Conservation (phyloP, 2,888 invertebrate species). For the Uloborus plumipes region DNA sequence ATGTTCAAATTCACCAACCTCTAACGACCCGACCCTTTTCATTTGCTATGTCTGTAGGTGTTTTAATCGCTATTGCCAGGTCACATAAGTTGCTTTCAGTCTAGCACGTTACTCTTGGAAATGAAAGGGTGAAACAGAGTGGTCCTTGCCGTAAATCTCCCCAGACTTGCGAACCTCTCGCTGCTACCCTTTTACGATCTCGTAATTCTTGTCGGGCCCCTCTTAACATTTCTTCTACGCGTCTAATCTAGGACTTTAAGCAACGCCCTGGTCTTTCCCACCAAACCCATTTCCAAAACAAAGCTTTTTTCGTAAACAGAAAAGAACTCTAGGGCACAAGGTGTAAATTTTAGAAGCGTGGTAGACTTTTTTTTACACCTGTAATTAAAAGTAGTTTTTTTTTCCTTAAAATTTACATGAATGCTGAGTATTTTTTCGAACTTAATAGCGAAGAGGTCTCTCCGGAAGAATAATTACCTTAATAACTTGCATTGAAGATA, state of each 20-base stretch:
- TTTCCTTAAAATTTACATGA: no score
- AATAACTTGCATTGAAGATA: no score
- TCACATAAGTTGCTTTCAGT: conserved; percentile 36
- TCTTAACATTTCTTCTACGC: conserved; percentile 46
- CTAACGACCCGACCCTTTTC: no score
- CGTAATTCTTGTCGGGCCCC: conserved; percentile 49
- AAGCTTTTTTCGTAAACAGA: conserved; percentile 41
- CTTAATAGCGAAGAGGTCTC: no score
- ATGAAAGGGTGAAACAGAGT: conserved; percentile 59
- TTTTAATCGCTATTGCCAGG: conserved; percentile 39
- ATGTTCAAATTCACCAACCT: no score
- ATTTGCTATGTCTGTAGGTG: conserved; percentile 3
- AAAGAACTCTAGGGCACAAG: conserved; percentile 22
- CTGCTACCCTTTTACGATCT: conserved; percentile 56
- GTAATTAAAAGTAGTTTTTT: no score
- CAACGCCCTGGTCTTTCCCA: conserved; percentile 21
- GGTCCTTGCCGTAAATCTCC: conserved; percentile 45
- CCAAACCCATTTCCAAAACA: conserved; percentile 32
- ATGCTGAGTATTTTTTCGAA: no score
- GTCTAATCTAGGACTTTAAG: conserved; percentile 45
- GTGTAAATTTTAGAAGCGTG: conserved; percentile 32
- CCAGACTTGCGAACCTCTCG: conserved; percentile 41
- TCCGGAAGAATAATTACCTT: no score
- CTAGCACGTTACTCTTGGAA: conserved; percentile 45
- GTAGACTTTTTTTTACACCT: no score